Base-by-base conservation (phyloP, 1,140 invertebrate genomes). In the Drosophila parvula region DNA sequence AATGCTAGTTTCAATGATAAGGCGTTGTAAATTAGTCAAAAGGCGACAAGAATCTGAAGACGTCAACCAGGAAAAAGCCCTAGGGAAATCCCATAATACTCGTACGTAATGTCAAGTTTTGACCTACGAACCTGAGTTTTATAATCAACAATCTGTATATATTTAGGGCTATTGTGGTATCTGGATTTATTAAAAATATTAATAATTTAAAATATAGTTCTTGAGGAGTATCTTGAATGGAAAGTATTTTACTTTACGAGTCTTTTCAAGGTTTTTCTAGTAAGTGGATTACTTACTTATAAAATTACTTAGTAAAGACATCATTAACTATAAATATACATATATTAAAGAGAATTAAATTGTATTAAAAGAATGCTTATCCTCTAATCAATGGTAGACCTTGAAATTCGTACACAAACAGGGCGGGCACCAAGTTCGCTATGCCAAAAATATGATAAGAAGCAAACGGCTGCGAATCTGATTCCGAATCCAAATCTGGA, bases 391-490 rank as follows among this genome's bases (percentile, higher is more conserved):
- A 64, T 11, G n/a, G 11, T 8, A 32, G 5, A 68, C 36, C 60
- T 68, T 68, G 27, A 41, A 68, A 41, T 32, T 65, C 40, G 34
- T 65, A 65, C 34, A 68, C 34, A 68, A 41, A 64, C 57, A 65
- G 61, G 45, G 60, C 55, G 9, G n/a, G 9, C 32, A n/a, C 32
- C 51, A 59, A 30, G 53, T 30, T 62, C 7, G 12, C 36, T 32
- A 55, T 60, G 55, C 60, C 32, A 62, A 61, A 63, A 16, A 43
- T 44, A 34, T 69, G 65, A 69, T 69, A 69, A 69, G 65, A 36
- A 38, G 5, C 18, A 12, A 63, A 59, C 44, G 53, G 30, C 30
- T 30, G 30, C 34, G 41, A 59, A 45, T 51, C 28, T 6, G 50
- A 14, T 30, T 22, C 18, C 1, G 48, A 65, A 36, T 51, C 30